These are phyloP conservation scores for Taurulus bubalis DNA, from an alignment of 2,113 vertebrate genomes.

Conservation along the genomic window DNA sequence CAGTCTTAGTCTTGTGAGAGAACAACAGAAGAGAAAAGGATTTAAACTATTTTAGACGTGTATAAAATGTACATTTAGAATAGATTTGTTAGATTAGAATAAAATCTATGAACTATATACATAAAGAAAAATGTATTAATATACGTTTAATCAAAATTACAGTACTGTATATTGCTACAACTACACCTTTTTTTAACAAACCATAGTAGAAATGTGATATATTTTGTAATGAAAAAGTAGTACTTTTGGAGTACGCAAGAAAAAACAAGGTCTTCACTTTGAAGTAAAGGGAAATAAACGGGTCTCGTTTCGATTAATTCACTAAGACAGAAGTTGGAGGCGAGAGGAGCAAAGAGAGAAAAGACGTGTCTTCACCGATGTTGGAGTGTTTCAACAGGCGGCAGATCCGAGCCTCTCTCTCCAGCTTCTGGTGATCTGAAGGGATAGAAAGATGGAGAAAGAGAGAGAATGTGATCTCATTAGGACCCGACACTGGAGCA, in stretches of 20 bases:
- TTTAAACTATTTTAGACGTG: neutral
- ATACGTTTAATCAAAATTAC: neutral
- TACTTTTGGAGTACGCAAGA: fast-evolving
- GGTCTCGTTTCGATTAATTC: neutral
- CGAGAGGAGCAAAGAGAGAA: neutral
- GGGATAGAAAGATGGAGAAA: conserved; percentile 14
- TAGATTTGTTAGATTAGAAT: neutral
- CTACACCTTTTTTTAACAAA: neutral
- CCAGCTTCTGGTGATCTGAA: conserved; percentile 96
- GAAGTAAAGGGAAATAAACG: neutral
- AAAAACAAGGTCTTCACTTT: neutral
- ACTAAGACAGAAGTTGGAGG: neutral
- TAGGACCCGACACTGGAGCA: neutral
- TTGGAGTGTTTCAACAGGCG: conserved; percentile 95
- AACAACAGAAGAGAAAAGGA: neutral
- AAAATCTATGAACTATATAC: neutral
- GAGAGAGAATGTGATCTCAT: neutral
- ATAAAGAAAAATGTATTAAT: neutral
- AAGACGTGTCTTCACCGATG: conserved; percentile 85
- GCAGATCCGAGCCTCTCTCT: conserved; percentile 95
- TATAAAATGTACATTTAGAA: neutral
- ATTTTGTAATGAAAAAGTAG: neutral
- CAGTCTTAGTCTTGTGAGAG: neutral
- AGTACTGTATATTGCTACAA: neutral
- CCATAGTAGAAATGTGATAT: neutral